These are phyloP conservation scores for Chrysaora quinquecirrha DNA, from an alignment of 30 jellyfish, hydroid and myxozoan genomes.

Conservation along the genomic window DNA sequence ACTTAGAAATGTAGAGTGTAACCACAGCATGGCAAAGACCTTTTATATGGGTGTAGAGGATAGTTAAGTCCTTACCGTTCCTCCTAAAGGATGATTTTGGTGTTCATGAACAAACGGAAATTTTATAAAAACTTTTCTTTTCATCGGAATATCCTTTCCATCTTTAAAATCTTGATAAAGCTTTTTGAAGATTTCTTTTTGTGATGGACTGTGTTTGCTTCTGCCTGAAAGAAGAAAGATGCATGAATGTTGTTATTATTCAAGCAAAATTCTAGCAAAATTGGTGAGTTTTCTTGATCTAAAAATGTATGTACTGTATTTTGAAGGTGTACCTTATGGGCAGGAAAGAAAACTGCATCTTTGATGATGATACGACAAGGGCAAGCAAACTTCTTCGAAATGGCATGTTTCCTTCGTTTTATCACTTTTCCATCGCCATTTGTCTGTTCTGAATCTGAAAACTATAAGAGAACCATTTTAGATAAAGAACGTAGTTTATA, in stretches of 20 bases:
- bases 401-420: slow-evolving; percentile 46
- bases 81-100: slow-evolving; percentile 44
- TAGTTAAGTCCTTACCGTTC: neutral
- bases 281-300: neutral
- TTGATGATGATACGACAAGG: slow-evolving; percentile 36
- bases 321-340: slow-evolving; percentile 43
- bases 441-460: slow-evolving; percentile 40
- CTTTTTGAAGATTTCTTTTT: slow-evolving; percentile 45
- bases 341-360: slow-evolving; percentile 65
- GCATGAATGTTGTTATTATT: no score
- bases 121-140: slow-evolving; percentile 32
- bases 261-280: no score
- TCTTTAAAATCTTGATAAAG: slow-evolving; percentile 40
- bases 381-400: slow-evolving; percentile 63
- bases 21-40: no score
- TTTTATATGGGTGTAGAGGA: no score
- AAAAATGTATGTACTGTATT: neutral
- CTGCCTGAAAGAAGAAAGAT: slow-evolving; percentile 32
- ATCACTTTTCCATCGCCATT: slow-evolving; percentile 10
- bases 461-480: slow-evolving; percentile 4
- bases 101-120: slow-evolving; percentile 51
- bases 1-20: no score
- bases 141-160: slow-evolving; percentile 37
- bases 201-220: slow-evolving; percentile 52
- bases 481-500: neutral